Base-by-base conservation (phyloP, 2,888 invertebrate species). In the Frankliniella fusca region DNA sequence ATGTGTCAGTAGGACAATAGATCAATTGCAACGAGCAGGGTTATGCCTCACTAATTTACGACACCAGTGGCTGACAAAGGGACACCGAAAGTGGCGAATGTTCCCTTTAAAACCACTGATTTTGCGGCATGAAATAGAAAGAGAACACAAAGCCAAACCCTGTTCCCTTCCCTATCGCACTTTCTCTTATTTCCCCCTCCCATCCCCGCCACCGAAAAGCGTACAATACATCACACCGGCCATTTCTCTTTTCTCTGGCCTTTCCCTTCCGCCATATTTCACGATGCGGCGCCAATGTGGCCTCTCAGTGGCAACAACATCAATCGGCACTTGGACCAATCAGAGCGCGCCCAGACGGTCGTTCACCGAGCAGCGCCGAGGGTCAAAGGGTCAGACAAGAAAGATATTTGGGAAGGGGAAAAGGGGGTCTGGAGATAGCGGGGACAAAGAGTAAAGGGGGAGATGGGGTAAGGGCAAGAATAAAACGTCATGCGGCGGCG, bases 281-380 rank as follows among this genome's bases (percentile, higher is more conserved):
- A 76, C 70, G n/a, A 18, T n/a, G 61, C 23, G 70, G 70, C 70
- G 70, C 23, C 70, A n/a, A 76, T 12, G 27, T 12, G 70, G 23
- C 27, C 70, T 54, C 54, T 15, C 38, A 38, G 38, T 38, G 18
- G 61, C 61, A 61, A 61, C 70, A 76, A 76, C 70, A 76, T 76
- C 70, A 76, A 76, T 76, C 70, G 23, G 23, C 70, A 76, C 70
- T 76, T 76, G 23, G 27, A 10, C 70, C 70, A 76, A 76, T 76
- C 70, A 76, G 70, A 76, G 70, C 27, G 70, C 70, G 27, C 12
- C 61, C 61, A 61, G 61, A 38, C 3, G 38, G 38, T 38, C 38
- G 38, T 38, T 38, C 38, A 38, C 61, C 61, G n/a, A 61, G 18
- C 61, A 61, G 61, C 7, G 61, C 61, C 61, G 61, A 54, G 54